phyloP scores from a whole-genome alignment of 2,113 vertebrate species.

The Calyptomena viridis region DNA sequence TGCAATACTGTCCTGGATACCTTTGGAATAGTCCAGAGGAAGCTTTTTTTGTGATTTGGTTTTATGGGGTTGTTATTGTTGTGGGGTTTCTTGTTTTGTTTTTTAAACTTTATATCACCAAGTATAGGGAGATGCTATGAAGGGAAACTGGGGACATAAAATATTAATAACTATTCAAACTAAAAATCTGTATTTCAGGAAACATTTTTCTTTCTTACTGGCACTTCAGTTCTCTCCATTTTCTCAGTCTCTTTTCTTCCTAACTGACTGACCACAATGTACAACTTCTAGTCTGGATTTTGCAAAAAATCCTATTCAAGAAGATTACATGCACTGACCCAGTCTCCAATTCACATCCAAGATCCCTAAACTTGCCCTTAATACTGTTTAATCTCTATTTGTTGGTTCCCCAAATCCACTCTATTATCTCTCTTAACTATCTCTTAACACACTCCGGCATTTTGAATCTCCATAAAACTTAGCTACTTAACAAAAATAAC shows the following conservation, averaged over 20 bases:
- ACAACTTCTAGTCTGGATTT: background rate
- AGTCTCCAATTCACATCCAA: constrained; percentile 9
- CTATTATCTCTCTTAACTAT: background rate
- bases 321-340: constrained; percentile 35
- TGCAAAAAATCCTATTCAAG: constrained; percentile 18
- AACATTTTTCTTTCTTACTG: background rate
- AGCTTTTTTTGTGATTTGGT: background rate
- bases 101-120: background rate
- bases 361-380: constrained; percentile 48
- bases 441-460: background rate
- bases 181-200: background rate
- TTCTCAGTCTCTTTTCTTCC: background rate
- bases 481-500: background rate
- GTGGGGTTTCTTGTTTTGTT: accelerated
- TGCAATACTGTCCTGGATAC: background rate
- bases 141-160: background rate
- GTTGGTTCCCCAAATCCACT: background rate
- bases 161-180: background rate
- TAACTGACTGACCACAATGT: background rate
- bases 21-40: background rate
- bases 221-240: background rate
- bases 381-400: constrained; percentile 54
- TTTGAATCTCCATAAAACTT: background rate
- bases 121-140: background rate
- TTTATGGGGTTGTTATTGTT: background rate